Evolutionary conservation across 2,888 invertebrate genomes (phyloP).

Genomic region (Caenorhabditis doughertyi): DNA sequence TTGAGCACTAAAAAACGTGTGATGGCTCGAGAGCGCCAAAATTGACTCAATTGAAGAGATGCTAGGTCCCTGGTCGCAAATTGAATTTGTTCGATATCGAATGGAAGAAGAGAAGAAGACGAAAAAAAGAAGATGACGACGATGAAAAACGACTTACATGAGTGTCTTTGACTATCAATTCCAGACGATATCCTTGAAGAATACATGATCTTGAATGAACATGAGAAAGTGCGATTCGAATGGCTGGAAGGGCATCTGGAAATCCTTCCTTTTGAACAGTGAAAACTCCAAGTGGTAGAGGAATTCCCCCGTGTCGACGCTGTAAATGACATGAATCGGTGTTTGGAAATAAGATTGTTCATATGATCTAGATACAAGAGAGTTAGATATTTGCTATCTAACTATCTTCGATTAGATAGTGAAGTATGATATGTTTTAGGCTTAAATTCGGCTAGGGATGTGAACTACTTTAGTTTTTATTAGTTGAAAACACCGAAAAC

Average conservation of each 20-base stretch:
- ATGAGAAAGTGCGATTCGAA: slow-evolving; percentile 77
- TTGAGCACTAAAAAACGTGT: slow-evolving; percentile 23
- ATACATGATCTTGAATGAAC: slow-evolving; percentile 74
- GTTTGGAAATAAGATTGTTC: too few relatives aligned
- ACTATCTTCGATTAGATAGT: too few relatives aligned
- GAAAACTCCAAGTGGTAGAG: slow-evolving; percentile 73
- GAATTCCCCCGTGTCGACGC: slow-evolving; percentile 68
- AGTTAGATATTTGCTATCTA: too few relatives aligned
- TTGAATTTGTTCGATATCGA: slow-evolving; percentile 55
- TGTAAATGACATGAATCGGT: slow-evolving; percentile 28
- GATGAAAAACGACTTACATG: slow-evolving; percentile 69
- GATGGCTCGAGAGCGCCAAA: slow-evolving; percentile 37
- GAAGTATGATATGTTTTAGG: too few relatives aligned
- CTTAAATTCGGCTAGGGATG: too few relatives aligned
- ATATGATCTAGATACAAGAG: too few relatives aligned
- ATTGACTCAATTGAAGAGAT: slow-evolving; percentile 55
- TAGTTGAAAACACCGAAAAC: too few relatives aligned
- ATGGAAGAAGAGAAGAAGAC: slow-evolving; percentile 24
- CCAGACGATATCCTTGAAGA: slow-evolving; percentile 76
- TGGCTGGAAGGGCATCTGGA: slow-evolving; percentile 73
- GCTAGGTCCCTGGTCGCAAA: slow-evolving; percentile 38
- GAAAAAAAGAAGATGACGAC: too few relatives aligned
- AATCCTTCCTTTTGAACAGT: slow-evolving; percentile 56
- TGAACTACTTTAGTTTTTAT: too few relatives aligned
- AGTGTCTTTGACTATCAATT: slow-evolving; percentile 79